phyloP scores from a whole-genome alignment of 2,888 invertebrate species.

The Mythimna impura region DNA sequence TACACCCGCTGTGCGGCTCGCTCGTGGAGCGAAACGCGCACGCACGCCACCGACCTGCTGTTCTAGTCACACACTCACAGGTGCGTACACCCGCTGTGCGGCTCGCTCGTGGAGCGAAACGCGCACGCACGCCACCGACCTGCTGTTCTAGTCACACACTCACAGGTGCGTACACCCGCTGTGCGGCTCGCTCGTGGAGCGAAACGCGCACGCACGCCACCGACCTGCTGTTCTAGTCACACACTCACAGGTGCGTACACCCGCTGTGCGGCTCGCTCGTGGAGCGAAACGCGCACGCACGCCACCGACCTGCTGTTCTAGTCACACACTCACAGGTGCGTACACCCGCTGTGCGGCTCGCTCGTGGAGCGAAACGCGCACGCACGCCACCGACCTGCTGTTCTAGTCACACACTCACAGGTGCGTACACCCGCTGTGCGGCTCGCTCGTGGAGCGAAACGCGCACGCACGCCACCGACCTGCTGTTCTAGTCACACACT shows the following conservation, averaged over 20 bases:
- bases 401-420: slow-evolving; percentile 93
- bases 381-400: slow-evolving; percentile 93
- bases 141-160: slow-evolving; percentile 15
- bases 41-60: slow-evolving; percentile 73
- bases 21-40: slow-evolving; percentile 69
- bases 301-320: slow-evolving; percentile 94
- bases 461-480: slow-evolving; percentile 76
- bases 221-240: slow-evolving; percentile 49
- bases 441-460: too few relatives aligned
- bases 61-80: slow-evolving; percentile 34
- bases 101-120: slow-evolving; percentile 65
- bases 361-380: slow-evolving; percentile 83
- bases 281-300: slow-evolving; percentile 89
- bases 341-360: background rate
- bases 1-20: slow-evolving; percentile 32
- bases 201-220: slow-evolving; percentile 77
- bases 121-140: slow-evolving; percentile 76
- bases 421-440: slow-evolving; percentile 1
- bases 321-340: slow-evolving; percentile 91
- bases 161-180: slow-evolving; percentile 39
- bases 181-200: slow-evolving; percentile 56
- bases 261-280: slow-evolving; percentile 10
- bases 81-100: slow-evolving; percentile 16
- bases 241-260: slow-evolving; percentile 38
- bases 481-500: slow-evolving; percentile 16